These are phyloP conservation scores for Xestoiulus laeticollis DNA, from an alignment of 2,888 invertebrate genomes.

Conservation along the genomic window DNA sequence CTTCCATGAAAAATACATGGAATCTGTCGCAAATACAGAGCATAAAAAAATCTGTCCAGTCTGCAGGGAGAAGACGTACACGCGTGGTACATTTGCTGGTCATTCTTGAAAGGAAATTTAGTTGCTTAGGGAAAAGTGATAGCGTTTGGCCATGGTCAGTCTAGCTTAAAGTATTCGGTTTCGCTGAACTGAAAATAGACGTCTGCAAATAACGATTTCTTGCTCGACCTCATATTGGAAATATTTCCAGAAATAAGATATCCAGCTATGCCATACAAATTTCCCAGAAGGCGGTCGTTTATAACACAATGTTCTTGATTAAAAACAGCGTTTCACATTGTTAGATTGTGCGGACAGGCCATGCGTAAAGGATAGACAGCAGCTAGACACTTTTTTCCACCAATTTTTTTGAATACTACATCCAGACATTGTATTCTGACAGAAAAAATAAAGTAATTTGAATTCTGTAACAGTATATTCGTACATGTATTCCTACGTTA, in stretches of 20 bases:
- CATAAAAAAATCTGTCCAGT: neutral
- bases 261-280: neutral
- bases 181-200: constrained; percentile 9
- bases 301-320: neutral
- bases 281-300: neutral
- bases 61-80: neutral
- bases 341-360: neutral
- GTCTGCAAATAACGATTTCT: neutral
- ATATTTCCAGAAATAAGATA: constrained; percentile 19
- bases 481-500: too few relatives aligned
- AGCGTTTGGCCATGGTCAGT: neutral
- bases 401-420: neutral
- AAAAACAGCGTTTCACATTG: neutral
- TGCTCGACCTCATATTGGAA: constrained; percentile 19
- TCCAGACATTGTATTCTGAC: too few relatives aligned
- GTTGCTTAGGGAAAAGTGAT: neutral
- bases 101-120: neutral
- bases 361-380: neutral
- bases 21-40: neutral
- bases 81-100: neutral
- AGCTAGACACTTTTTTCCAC: too few relatives aligned
- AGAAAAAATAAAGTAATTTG: too few relatives aligned
- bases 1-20: neutral
- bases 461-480: too few relatives aligned
- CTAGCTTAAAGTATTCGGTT: neutral